Conservation (phyloP, 1,140 invertebrate species). For the Ruditapes philippinarum region DNA sequence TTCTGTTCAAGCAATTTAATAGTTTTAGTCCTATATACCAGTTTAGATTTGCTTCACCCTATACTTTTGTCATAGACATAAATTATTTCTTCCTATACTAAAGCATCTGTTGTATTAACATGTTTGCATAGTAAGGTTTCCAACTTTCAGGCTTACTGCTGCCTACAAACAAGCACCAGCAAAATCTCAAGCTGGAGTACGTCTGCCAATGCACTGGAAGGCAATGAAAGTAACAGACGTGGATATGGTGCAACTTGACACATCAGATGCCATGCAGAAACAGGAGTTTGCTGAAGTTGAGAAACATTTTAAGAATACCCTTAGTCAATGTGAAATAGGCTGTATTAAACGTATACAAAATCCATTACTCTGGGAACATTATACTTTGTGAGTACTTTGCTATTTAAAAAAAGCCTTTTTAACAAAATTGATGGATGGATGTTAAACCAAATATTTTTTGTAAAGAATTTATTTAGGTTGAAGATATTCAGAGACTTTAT, state of each 20-base stretch:
- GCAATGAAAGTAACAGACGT: constrained; percentile 56
- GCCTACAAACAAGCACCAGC: constrained; percentile 35
- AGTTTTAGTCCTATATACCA: no score
- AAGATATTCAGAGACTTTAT: no score
- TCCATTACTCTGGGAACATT: constrained; percentile 67
- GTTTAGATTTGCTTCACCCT: no score
- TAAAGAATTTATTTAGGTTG: no score
- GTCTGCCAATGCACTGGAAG: constrained; percentile 67
- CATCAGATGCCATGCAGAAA: background rate
- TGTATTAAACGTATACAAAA: constrained; percentile 71
- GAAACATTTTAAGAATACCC: constrained; percentile 56
- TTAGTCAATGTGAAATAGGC: constrained; percentile 57
- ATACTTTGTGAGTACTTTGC: constrained; percentile 68
- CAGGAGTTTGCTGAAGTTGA: constrained; percentile 64
- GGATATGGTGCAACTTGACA: background rate
- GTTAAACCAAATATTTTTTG: no score
- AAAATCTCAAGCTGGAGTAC: constrained; percentile 35
- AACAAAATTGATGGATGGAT: no score
- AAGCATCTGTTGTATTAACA: no score
- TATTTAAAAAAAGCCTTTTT: no score
- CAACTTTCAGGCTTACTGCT: constrained; percentile 35
- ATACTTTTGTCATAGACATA: no score
- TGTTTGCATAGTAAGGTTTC: no score
- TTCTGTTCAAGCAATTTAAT: no score
- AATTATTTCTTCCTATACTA: no score